Base-by-base conservation (phyloP, 2,888 invertebrate species). In the Agonopterix subpropinquella region DNA sequence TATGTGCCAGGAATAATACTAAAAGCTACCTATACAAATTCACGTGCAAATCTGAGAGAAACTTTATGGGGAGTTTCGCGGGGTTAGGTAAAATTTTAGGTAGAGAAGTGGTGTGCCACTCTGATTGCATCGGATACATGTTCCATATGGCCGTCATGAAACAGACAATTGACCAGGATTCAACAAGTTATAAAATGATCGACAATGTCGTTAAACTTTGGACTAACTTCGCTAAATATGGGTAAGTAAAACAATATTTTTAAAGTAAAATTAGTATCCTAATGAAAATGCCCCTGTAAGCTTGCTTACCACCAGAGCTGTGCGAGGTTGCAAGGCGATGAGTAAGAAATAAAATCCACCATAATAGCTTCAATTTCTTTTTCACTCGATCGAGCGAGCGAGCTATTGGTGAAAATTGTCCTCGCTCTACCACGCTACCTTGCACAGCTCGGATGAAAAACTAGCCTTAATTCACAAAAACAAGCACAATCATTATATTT, bases 141-240 rank as follows among this genome's bases (percentile, higher is more conserved):
- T 42, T 11, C n/a, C n/a, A 8, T 2, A 42, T 39, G 13, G 53
- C 39, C 42, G 49, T 35, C 11, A 5, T 11, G 11, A 11, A 11
- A 4, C 39, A 39, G 11, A 11, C 0, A 11, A 11, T 42, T 42
- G 42, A 42, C 13, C 43, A 47, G 8, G 15, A 52, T 8, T 49
- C 56, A 1, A 43, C 48, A 36, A 47, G 47, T 8, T 58, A 47
- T 43, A 48, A 47, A 15, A 53, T 58, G 53, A 58, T 61, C 4
- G 41, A 58, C 18, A 52, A 51, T 37, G 45, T 54, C 3, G 54
- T 55, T 1, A 55, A 37, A 15, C 48, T 63, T 3, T 58, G 55
- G 57, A 53, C 58, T 0, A 55, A 64, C 45, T 62, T 61, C 28
- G 61, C 58, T 36, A 61, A 59, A 51, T 54, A 47, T 42, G 63